Conservation (phyloP, 2,113 vertebrate genomes). For the Megaceryle torquata region DNA sequence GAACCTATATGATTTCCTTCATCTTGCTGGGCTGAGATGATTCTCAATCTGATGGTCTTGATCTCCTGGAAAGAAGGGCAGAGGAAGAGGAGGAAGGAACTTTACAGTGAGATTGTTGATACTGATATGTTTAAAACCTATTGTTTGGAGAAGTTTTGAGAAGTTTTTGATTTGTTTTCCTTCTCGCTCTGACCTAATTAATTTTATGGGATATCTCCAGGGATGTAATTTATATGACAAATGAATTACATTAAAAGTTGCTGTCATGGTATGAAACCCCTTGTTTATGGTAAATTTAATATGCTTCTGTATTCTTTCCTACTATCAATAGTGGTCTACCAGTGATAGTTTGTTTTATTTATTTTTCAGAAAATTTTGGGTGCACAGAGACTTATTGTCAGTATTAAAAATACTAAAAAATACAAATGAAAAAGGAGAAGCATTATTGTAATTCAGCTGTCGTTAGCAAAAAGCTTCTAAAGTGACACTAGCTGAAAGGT, state of each 20-base stretch:
- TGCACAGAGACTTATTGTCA: background rate
- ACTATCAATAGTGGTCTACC: background rate
- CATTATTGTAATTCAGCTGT: background rate
- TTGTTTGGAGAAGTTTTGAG: constrained; percentile 29
- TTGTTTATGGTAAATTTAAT: constrained; percentile 51
- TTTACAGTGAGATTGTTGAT: background rate
- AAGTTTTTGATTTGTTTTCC: constrained; percentile 54
- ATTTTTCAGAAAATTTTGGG: background rate
- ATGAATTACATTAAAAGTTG: constrained; percentile 47
- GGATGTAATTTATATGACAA: constrained; percentile 49
- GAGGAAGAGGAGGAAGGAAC: background rate
- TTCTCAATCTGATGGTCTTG: background rate
- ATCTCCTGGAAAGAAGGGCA: background rate
- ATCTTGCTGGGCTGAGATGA: background rate
- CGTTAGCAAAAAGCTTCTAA: background rate
- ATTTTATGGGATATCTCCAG: constrained; percentile 38
- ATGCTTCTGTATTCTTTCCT: background rate
- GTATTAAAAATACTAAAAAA: background rate
- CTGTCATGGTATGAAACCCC: constrained; percentile 14
- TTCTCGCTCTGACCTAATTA: constrained; percentile 52
- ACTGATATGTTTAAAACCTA: constrained; percentile 2
- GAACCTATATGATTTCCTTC: background rate
- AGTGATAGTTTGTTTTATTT: background rate
- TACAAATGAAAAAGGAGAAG: background rate
- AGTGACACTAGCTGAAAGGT: background rate